Evolutionary conservation across 2,888 invertebrate species (phyloP).

Genomic region (Eupithecia insigniata): DNA sequence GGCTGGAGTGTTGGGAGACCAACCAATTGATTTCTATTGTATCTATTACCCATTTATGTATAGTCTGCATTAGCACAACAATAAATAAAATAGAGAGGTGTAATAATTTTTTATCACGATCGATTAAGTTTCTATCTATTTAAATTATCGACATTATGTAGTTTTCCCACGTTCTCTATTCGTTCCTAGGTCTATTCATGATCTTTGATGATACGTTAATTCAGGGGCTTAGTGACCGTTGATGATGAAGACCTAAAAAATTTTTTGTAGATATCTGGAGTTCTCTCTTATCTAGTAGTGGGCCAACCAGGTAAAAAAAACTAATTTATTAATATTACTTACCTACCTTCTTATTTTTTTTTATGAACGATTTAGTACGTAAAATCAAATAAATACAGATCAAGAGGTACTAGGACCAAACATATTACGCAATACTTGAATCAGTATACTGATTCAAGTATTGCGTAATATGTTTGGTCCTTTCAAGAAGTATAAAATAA

Average conservation of each 20-base stretch:
- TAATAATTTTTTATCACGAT: too few species aligned
- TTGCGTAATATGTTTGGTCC: conserved; percentile 23
- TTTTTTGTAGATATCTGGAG: not conserved
- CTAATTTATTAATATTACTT: not conserved
- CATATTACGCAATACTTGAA: conserved; percentile 19
- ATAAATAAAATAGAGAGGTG: too few species aligned
- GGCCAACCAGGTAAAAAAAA: not conserved
- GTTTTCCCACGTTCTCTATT: too few species aligned
- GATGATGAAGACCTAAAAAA: too few species aligned
- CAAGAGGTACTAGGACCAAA: not conserved
- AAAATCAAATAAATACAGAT: not conserved
- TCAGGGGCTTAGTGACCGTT: too few species aligned
- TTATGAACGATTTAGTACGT: not conserved
- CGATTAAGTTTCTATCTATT: not conserved
- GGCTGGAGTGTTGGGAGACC: too few species aligned
- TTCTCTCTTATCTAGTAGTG: not conserved
- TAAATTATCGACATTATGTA: not conserved
- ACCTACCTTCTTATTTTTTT: not conserved
- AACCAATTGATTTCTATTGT: too few species aligned
- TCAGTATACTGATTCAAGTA: not conserved
- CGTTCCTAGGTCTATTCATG: too few species aligned
- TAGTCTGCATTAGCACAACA: too few species aligned
- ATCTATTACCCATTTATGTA: too few species aligned
- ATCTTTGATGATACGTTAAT: too few species aligned
- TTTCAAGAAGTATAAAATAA: conserved; percentile 19